Percentiles rank a stretch among this genome's conserved stretches.
Conservation (phyloP, 1,140 invertebrate genomes). For the Sweltsa coloradensis region DNA sequence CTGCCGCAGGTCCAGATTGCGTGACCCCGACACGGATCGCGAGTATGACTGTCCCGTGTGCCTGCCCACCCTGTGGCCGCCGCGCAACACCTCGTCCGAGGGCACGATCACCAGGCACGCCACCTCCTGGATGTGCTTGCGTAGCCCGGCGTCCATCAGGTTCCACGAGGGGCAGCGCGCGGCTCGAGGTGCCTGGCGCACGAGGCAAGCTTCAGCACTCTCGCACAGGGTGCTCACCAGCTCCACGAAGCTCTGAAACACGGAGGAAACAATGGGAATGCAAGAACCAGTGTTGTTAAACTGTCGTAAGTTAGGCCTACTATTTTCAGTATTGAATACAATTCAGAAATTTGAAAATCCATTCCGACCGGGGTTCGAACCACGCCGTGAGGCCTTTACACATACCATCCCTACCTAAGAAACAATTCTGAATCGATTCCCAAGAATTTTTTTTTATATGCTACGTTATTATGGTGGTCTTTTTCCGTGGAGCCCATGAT, state of each 20-base stretch:
- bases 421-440: too few relatives aligned
- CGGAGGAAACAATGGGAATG: too few relatives aligned
- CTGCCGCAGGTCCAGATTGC: conserved; percentile 39
- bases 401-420: too few relatives aligned
- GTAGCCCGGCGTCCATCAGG: conserved; percentile 44
- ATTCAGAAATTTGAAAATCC: too few relatives aligned
- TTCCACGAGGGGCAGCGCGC: conserved; percentile 48
- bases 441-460: too few relatives aligned
- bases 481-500: too few relatives aligned
- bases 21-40: conserved; percentile 9
- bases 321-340: too few relatives aligned
- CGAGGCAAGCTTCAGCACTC: conserved; percentile 46
- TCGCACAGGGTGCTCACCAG: conserved; percentile 32
- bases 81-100: conserved; percentile 21
- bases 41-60: background rate
- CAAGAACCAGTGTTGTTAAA: conserved; percentile 5
- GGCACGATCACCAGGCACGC: conserved; percentile 40
- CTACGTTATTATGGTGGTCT: too few relatives aligned
- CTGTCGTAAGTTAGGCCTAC: too few relatives aligned
- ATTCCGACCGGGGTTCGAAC: too few relatives aligned
- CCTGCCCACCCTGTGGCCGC: background rate
- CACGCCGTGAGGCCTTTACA: too few relatives aligned
- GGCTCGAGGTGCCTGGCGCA: conserved; percentile 44
- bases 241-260: conserved; percentile 28
- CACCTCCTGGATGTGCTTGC: conserved; percentile 42